Evolutionary conservation across 1,140 invertebrate species (phyloP), one percentile per base, ranked within the genome.

Genomic region (Epicauta chinensis): DNA sequence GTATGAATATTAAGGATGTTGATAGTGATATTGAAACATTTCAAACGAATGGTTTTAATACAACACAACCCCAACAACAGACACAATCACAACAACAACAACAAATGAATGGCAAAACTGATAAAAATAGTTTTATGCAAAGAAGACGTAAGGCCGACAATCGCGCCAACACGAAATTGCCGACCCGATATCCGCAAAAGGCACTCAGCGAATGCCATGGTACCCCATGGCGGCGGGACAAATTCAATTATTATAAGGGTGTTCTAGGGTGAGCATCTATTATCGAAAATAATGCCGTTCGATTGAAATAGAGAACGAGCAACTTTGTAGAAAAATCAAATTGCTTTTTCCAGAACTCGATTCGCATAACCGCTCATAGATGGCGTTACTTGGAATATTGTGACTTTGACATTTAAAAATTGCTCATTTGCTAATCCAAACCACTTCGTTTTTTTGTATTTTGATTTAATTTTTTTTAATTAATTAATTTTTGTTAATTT

Each of bases 121-220:
- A 76, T 66, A 69, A 69, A 52, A 81, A 80, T 69, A 83, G 83
- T 69, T 87, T 87, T 65, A 83, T 85, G 80, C 85, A 54, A 81
- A 82, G 66, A 78, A 83, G 59, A 86, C 87, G 81, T 87, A 91
- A 86, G 59, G 76, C 79, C 65, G 89, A 93, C 67, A 94, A 93
- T 75, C 87, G 86, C 65, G 90, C 91, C 51, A 89, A 86, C 66
- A 93, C 90, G 44, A 90, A 84, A 75, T 89, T 86, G 66, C 81
- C 93, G 77, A 91, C 89, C 72, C 84, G 89, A 65, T 82, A 91
- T 75, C 83, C 84, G 67, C 81, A 85, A 71, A 80, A 82, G 67
- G 78, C 90, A 55, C 83, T 92, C 63, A 83, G 84, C 52, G 82
- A 88, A 75, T 86, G 88, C 75, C 87, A 88, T 40, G 91, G 91